Evolutionary conservation across 1,140 invertebrate genomes (phyloP).

Genomic region (Camponotus vicinus): DNA sequence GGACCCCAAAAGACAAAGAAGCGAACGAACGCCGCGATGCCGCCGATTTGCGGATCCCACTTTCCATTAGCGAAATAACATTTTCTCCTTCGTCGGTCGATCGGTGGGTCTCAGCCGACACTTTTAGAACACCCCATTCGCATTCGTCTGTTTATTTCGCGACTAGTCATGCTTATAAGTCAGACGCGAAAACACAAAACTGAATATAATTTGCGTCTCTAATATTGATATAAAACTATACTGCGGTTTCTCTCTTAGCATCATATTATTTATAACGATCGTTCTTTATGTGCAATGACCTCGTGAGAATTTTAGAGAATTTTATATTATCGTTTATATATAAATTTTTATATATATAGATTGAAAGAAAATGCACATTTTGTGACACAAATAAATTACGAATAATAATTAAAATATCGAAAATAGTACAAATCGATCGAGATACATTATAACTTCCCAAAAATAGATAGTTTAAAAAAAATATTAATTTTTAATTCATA

Average conservation of each 20-base stretch:
- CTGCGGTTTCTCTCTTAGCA: neutral
- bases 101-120: neutral
- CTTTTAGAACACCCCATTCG: neutral
- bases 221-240: neutral
- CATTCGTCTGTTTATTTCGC: conserved; percentile 10
- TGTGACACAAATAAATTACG: neutral
- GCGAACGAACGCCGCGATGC: conserved; percentile 54
- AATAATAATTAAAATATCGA: neutral
- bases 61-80: conserved; percentile 74
- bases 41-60: conserved; percentile 69
- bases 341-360: too few species aligned
- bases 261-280: conserved; percentile 9
- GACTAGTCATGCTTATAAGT: neutral
- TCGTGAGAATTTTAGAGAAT: neutral
- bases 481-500: too few species aligned
- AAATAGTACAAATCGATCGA: neutral
- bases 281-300: neutral
- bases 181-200: conserved; percentile 12
- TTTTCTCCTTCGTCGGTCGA: conserved; percentile 49
- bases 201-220: conserved; percentile 9
- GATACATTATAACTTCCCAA: neutral
- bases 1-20: conserved; percentile 71
- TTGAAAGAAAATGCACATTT: neutral
- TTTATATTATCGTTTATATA: neutral
- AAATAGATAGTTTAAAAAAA: neutral